Percentiles rank a stretch among this genome's conserved stretches.
These are phyloP conservation scores for Hypomecis atomaria DNA, from an alignment of 2,888 invertebrate species.

Conservation along the genomic window DNA sequence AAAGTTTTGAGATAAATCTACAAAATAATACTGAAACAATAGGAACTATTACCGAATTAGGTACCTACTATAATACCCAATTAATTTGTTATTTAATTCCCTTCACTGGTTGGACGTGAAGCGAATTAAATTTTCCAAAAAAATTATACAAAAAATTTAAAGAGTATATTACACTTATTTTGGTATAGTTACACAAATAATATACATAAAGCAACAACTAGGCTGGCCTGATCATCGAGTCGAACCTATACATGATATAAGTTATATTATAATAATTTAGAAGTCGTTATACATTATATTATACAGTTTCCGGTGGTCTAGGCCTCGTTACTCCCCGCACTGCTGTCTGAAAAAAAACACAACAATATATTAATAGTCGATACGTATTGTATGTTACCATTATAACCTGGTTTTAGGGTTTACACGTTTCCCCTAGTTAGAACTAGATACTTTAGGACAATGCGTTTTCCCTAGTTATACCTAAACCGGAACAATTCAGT, in stretches of 20 bases:
- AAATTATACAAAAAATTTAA: too few relatives aligned
- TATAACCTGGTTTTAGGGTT: too few relatives aligned
- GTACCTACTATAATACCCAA: slow-evolving; percentile 25
- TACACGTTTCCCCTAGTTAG: too few relatives aligned
- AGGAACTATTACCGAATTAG: slow-evolving; percentile 59
- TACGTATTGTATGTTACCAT: too few relatives aligned
- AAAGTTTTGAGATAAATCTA: slow-evolving; percentile 7
- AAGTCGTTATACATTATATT: slow-evolving; percentile 50
- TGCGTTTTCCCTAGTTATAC: too few relatives aligned
- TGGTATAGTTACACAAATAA: slow-evolving; percentile 14
- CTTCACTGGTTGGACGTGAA: slow-evolving; percentile 64
- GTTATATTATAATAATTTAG: slow-evolving; percentile 53
- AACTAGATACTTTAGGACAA: too few relatives aligned
- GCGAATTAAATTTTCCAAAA: slow-evolving; percentile 44
- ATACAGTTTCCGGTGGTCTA: slow-evolving; percentile 66
- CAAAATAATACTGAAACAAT: slow-evolving; percentile 39
- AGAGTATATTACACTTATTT: slow-evolving; percentile 12
- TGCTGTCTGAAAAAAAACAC: slow-evolving; percentile 60
- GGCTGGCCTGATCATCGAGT: slow-evolving; percentile 46
- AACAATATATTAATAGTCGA: slow-evolving; percentile 34
- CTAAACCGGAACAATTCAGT: too few relatives aligned
- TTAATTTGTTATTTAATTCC: slow-evolving; percentile 52
- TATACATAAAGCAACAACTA: slow-evolving; percentile 8
- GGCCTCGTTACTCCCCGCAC: slow-evolving; percentile 70
- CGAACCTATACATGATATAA: slow-evolving; percentile 55